Percentiles rank a stretch among this genome's conserved stretches.
Evolutionary conservation across 2,113 vertebrate genomes (phyloP).

Genomic region (Pogonocichla stellata): DNA sequence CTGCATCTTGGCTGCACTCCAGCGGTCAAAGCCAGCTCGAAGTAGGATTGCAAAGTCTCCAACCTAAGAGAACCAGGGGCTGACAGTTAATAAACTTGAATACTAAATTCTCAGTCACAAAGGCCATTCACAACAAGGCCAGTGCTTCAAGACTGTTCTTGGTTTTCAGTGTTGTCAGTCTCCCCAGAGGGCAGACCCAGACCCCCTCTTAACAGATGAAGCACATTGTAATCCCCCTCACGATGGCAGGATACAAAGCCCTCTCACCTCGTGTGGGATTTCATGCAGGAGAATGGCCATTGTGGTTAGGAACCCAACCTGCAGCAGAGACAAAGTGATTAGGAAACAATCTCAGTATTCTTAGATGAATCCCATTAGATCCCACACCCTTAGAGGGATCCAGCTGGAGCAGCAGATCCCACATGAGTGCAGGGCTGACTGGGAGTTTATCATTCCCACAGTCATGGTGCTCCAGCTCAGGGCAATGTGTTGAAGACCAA

Average conservation of each 20-base stretch:
- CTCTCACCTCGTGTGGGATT: constrained; percentile 95
- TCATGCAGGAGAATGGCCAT: constrained; percentile 96
- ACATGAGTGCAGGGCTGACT: background rate
- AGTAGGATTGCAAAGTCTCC: constrained; percentile 98
- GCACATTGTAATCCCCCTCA: background rate
- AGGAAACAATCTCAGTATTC: background rate
- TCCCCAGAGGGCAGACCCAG: background rate
- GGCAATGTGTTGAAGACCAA: background rate
- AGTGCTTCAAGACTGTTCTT: background rate
- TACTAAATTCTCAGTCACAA: background rate
- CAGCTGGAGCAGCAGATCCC: background rate
- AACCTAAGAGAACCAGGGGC: constrained; percentile 75
- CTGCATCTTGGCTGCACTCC: constrained; percentile 97
- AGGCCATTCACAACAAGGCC: background rate
- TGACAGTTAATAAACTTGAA: background rate
- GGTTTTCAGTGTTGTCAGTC: background rate
- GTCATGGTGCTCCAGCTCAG: background rate
- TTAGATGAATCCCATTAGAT: background rate
- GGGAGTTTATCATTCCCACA: background rate
- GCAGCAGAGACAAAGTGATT: background rate
- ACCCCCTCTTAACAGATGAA: background rate
- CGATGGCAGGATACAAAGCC: background rate
- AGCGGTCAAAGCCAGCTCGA: constrained; percentile 94
- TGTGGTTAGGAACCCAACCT: constrained; percentile 95
- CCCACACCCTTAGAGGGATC: background rate